Conservation (phyloP, 2,113 vertebrate species). For the Amazona vittata region DNA sequence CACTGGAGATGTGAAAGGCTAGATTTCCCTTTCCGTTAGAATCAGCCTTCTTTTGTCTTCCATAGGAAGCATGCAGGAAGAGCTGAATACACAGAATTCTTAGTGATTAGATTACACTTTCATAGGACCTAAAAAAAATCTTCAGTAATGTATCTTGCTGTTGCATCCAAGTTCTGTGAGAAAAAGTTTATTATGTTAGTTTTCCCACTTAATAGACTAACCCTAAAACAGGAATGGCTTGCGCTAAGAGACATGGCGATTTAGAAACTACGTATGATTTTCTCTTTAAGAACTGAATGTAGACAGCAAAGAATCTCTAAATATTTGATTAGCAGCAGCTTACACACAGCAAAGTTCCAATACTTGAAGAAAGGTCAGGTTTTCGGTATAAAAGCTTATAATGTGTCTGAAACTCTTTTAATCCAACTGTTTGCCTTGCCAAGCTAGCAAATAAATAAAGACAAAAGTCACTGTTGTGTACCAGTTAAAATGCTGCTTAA, state of each 20-base stretch:
- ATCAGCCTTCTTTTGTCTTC: conserved; percentile 20
- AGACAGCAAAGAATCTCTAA: conserved; percentile 47
- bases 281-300: conserved; percentile 1
- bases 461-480: neutral
- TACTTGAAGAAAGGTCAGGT: conserved; percentile 16
- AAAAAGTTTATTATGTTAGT: neutral
- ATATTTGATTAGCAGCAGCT: conserved; percentile 64
- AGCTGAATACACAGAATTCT: conserved; percentile 6
- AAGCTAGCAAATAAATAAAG: conserved; percentile 25
- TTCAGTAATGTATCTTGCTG: neutral
- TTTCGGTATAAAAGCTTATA: conserved; percentile 12
- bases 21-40: neutral
- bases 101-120: neutral
- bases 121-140: neutral
- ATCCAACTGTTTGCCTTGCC: conserved; percentile 16
- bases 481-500: conserved; percentile 26
- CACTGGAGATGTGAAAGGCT: neutral
- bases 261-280: neutral
- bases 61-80: neutral
- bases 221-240: neutral
- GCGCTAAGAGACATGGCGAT: neutral
- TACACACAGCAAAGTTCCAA: neutral
- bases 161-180: neutral
- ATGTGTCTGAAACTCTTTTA: conserved; percentile 22
- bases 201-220: neutral